Evolutionary conservation across 1,140 invertebrate species (phyloP), one percentile per base, ranked within the genome.

Genomic region (Neuroterus valhalla): DNA sequence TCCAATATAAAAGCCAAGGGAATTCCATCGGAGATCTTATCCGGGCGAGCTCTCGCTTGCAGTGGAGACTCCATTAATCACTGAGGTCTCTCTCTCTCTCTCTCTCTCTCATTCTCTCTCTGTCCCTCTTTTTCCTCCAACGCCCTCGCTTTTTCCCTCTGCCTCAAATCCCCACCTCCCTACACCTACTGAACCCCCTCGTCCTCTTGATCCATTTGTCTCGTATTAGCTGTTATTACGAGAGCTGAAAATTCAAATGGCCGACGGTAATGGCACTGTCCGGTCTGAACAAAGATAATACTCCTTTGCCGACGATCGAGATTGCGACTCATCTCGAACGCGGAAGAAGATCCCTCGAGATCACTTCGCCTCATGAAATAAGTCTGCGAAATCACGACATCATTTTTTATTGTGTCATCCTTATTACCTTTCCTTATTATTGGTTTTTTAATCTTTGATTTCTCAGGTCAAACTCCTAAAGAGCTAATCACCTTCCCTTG

Each of bases 1-100:
- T 88, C 85, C 85, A 90, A 89, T 89, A 89, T 88, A 89, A 89
- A 87, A 87, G 89, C 84, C 74, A 78, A 72, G 81, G 78, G 83
- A 86, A 86, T 88, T 86, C 85, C 85, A 86, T 83, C 81, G 81
- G 79, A 86, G 86, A 88, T 88, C 80, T 88, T 88, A 88, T 88
- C 86, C 82, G 72, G 76, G 79, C 72, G 85, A 82, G 87, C 86
- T 85, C 84, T 86, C 84, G 83, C 83, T 82, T 85, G 82, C 78
- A 77, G 82, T 78, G 82, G 82, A 84, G 86, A 88, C 85, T 89
- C 87, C 89, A 90, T 90, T 90, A 90, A 90, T 90, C 89, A 90
- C 88, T 76, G 62, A 48, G 72, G 70, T 72, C 74, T 75, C 75
- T 80, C 77, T 81, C 74, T 82, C 79, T 74, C 75, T 78, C 76